Evolutionary conservation across 2,888 invertebrate species (phyloP).

Genomic region (Noctua pronuba): DNA sequence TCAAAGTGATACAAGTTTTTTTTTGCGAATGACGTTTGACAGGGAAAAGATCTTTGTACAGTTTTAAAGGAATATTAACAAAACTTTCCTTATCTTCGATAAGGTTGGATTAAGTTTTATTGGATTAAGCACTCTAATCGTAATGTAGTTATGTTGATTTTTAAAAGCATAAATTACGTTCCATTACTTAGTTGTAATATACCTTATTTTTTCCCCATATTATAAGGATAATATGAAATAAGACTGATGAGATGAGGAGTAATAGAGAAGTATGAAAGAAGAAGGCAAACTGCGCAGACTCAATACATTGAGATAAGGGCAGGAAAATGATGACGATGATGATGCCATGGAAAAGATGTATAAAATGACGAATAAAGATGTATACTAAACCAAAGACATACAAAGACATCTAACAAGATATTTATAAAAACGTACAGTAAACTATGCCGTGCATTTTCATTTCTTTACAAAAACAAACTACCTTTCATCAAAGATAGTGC

Average conservation of each 20-base stretch:
- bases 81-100: not conserved
- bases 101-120: not conserved
- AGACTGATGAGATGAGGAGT: not conserved
- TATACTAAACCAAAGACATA: not conserved
- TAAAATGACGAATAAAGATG: not conserved
- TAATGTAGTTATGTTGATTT: not conserved
- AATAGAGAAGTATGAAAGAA: not conserved
- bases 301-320: not conserved
- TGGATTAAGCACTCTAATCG: not conserved
- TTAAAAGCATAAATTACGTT: not conserved
- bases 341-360: too few species aligned
- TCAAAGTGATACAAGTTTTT: not conserved
- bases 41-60: not conserved
- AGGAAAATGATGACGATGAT: not conserved
- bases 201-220: too few species aligned
- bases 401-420: not conserved
- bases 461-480: not conserved
- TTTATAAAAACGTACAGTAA: not conserved
- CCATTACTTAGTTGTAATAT: too few species aligned
- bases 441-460: not conserved
- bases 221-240: not conserved
- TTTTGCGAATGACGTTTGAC: not conserved
- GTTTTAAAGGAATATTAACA: not conserved
- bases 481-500: constrained; percentile 13
- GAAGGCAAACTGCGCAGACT: not conserved